Evolutionary conservation across 2,797 vertebrate species (phyloP).

Genomic region (Leontopithecus rosalia): DNA sequence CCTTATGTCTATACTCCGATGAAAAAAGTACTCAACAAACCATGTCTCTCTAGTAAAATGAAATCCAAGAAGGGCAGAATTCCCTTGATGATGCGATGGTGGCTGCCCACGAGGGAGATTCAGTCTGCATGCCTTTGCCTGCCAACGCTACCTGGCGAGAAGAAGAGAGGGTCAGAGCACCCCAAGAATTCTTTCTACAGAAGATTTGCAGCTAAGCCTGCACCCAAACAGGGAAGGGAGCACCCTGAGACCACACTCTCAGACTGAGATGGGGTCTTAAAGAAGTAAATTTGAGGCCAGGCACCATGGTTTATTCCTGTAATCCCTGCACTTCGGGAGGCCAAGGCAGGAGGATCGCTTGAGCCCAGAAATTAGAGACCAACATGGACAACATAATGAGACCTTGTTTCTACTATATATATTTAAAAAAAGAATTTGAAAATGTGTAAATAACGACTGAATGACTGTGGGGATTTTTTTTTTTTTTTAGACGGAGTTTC

Average conservation of each 20-base stretch:
- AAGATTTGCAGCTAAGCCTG: background rate
- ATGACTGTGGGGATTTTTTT: background rate
- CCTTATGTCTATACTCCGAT: background rate
- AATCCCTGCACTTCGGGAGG: background rate
- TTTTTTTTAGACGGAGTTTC: no score
- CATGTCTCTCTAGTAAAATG: background rate
- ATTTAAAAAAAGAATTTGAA: background rate
- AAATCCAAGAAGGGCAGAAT: background rate
- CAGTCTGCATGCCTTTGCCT: background rate
- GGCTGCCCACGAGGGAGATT: accelerated
- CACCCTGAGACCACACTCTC: background rate
- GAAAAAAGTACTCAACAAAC: background rate
- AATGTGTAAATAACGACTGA: background rate
- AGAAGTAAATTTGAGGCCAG: background rate
- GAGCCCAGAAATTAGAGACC: background rate
- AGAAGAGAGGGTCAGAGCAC: accelerated
- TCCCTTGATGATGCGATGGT: background rate
- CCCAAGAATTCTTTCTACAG: background rate
- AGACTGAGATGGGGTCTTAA: background rate
- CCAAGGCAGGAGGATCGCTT: background rate
- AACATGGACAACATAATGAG: background rate
- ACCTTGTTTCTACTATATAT: background rate
- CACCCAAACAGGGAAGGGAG: background rate
- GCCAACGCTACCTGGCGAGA: background rate
- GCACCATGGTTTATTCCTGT: background rate